Base-by-base conservation (phyloP, 1,140 invertebrate genomes). In the Harpegnathos saltator region DNA sequence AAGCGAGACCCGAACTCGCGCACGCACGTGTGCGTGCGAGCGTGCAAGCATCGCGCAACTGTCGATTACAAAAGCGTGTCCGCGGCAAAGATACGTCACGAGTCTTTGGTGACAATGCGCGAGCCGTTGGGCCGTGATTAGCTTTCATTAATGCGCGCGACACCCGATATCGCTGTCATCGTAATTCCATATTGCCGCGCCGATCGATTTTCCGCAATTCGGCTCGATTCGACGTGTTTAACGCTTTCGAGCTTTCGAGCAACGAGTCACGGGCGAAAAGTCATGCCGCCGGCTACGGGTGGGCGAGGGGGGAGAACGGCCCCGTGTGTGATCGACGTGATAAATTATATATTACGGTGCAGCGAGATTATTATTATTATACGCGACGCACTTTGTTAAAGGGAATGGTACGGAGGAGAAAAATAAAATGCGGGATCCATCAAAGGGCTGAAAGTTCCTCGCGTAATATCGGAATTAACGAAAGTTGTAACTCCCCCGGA, bases 401-500 rank as follows among this genome's bases (percentile, higher is more conserved):
- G 52, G 75, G 52, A 69, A 80, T 71, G 65, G 52, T 17, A 66
- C 33, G 52, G 69, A 58, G 29, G 33, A 80, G 69, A 69, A 69
- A 80, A 71, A 80, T 71, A 54, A 80, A 44, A 61, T 29, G 48
- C 63, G 33, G 19, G 26, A 66, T 54, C 59, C 33, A 58, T 71
- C 75, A 71, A 80, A 80, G 75, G 54, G 65, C 69, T 48, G 75
- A 44, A 80, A 80, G 65, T 80, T 80, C 69, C 63, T 44, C 66
- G 50, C 65, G 65, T 71, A 80, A 80, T 80, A 80, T 80, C 24
- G 52, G 75, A 71, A 80, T 80, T 80, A 80, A 54, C 75, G 52
- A 80, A 80, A 80, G 75, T 80, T 80, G 65, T 80, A 80, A 80
- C 71, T 80, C 75, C n/a, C 52, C 44, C 38, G 52, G 75, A 80